A percentile compares a stretch with the other conserved stretches of the same genome.
These are phyloP conservation scores for Zonotrichia albicollis DNA, from an alignment of 2,797 vertebrate species.

Conservation along the genomic window DNA sequence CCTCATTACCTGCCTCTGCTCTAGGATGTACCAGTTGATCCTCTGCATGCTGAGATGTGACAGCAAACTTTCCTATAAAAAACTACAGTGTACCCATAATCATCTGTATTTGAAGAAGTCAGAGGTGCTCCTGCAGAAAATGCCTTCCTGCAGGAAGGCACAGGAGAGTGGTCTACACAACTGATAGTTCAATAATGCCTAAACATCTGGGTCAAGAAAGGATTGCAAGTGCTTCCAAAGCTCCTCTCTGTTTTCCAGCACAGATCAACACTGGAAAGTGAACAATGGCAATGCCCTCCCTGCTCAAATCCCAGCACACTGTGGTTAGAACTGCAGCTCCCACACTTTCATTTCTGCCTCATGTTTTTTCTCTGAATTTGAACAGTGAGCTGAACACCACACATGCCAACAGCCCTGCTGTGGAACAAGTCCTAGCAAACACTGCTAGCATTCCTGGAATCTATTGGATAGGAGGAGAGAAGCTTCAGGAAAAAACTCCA, in stretches of 20 bases:
- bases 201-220: not conserved
- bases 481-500: slow-evolving; percentile 2
- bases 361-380: not conserved
- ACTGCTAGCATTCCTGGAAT: slow-evolving; percentile 38
- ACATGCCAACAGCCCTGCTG: not conserved
- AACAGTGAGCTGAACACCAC: not conserved
- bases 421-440: slow-evolving; percentile 50
- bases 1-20: not conserved
- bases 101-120: not conserved
- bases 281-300: not conserved
- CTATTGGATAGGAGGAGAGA: slow-evolving; percentile 1
- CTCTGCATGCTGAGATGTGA: not conserved
- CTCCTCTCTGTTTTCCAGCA: not conserved
- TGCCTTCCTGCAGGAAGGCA: not conserved
- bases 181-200: not conserved
- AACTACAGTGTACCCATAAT: not conserved
- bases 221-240: not conserved
- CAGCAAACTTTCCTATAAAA: not conserved
- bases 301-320: not conserved
- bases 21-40: rapidly evolving
- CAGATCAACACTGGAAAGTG: not conserved
- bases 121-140: not conserved
- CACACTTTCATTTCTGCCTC: not conserved
- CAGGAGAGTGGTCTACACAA: rapidly evolving
- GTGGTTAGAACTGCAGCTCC: not conserved